A percentile compares a stretch with the other conserved stretches of the same genome.
phyloP scores from a whole-genome alignment of 2,888 invertebrate species.

The Azorinus chamasolen region DNA sequence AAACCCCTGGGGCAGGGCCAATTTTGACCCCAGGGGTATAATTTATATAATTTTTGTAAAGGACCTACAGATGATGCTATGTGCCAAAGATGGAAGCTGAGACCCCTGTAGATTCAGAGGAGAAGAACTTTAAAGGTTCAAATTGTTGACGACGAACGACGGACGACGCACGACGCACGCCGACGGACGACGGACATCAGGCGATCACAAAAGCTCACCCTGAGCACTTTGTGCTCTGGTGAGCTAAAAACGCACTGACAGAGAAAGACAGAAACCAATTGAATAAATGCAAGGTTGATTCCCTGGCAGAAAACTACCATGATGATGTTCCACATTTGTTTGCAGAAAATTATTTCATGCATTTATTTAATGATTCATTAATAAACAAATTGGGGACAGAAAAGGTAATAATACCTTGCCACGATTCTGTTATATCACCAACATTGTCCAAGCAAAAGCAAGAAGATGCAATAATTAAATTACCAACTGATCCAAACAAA shows the following conservation, averaged over 20 bases:
- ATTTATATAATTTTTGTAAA: too few species aligned
- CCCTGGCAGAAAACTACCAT: conserved; percentile 13
- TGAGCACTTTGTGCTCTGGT: too few species aligned
- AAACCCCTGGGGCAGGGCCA: too few species aligned
- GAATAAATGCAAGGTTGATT: conserved; percentile 10
- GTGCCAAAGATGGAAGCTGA: too few species aligned
- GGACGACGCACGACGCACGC: too few species aligned
- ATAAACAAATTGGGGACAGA: conserved; percentile 16
- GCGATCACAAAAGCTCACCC: too few species aligned
- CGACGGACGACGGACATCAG: too few species aligned
- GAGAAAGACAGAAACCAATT: conserved; percentile 39
- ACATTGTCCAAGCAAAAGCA: conserved; percentile 33
- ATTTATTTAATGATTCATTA: conserved; percentile 24
- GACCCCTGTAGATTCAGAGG: too few species aligned
- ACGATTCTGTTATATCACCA: conserved; percentile 24
- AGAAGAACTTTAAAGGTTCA: too few species aligned
- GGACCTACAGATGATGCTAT: too few species aligned
- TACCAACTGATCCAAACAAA: conserved; percentile 33
- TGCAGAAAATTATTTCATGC: conserved; percentile 41
- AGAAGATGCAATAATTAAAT: conserved; percentile 16
- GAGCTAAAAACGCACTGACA: conserved; percentile 41
- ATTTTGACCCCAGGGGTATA: too few species aligned
- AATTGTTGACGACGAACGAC: too few species aligned
- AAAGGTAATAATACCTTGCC: conserved; percentile 22
- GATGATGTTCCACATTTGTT: conserved; percentile 39